Base-by-base conservation (phyloP, 2,888 invertebrate genomes). In the Amblyjoppa fuscipennis region DNA sequence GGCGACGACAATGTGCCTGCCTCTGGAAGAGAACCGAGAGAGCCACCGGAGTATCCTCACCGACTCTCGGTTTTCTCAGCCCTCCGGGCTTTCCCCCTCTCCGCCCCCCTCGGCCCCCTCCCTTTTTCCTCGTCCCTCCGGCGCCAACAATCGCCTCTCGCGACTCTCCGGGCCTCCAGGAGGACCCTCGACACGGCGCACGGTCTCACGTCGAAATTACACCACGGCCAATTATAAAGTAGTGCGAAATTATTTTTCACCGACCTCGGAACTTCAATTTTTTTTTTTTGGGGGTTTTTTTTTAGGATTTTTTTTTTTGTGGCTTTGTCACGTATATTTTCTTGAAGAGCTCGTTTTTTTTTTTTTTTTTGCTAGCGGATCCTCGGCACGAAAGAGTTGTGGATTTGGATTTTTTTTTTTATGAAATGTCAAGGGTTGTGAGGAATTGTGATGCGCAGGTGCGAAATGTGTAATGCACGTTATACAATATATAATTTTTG, bases 201-300 rank as follows among this genome's bases (percentile, higher is more conserved):
- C 80, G 89, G 87, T 89, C 89, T 89, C 89, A 90, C 90, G 91
- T 90, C 89, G 89, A 92, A 92, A 92, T 92, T 91, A 92, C 92
- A 91, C 89, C 91, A 91, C 91, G 91, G 90, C 91, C 93, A 92
- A 92, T 92, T 92, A 61, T 61, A 92, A 92, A 92, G 90, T 89
- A 87, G 89, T 87, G 90, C 88, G 68, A 86, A 88, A 89, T 87
- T 86, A 87, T 89, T 88, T 66, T 77, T 77, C 53, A 45, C 73
- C 74, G 80, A 81, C 79, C 84, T 86, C 75, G 71, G 78, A 45
- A 59, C 20, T 61, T 74, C 59, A 53, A 61, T 64, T 77, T 79
- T 61, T 76, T 11, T 31, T 56, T 59, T 25, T 11, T 38, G 38
- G 9, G 7, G 1, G 38, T 1, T 76, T 66, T 53, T 31, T 13